Evolutionary conservation across 2,113 vertebrate genomes (phyloP), one percentile per base, ranked within the genome.

Genomic region (Cephalopterus ornatus): DNA sequence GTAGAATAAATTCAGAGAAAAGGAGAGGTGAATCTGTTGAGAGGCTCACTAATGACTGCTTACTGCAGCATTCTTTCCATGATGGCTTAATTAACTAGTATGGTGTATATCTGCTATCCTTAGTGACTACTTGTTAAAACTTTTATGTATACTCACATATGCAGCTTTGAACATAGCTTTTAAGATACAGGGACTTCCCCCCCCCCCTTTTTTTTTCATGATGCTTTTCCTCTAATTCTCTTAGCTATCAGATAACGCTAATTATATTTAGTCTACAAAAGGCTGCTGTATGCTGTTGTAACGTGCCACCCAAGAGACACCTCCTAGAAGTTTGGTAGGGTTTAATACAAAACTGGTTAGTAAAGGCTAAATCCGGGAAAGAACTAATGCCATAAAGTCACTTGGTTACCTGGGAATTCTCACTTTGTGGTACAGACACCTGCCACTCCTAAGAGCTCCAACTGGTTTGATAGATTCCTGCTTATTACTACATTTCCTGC

Each of bases 291-390:
- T 94, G 61, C 30, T 82, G 94, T 88, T 96, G 78, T 83, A 97
- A 96, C 95, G 87, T 37, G 95, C 66, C 95, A 95, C 94, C 80
- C 28, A 85, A 97, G 97, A 97, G 86, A 95, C 82, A 95, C 13
- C 49, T 91, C 92, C 94, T 97, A 98, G 97, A 97, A 97, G 96
- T 97, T 87, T 92, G 61, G 82, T 83, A 94, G 85, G 68, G 88
- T 94, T 88, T 97, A 97, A 97, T 97, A 97, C 95, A 97, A 98
- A 97, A 93, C 79, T 95, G 91, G 92, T 85, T 90, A 93, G 66
- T 30, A 26, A 88, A 87, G 46, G 53, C 46, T 82, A 83, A 95
- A 92, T 80, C 74, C 78, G 2, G 0, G 70, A 81, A 96, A 95
- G 67, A 85, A 39, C 62, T 82, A 82, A 73, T 46, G 81, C 16